phyloP scores from a whole-genome alignment of 2,113 vertebrate genomes.

The Hyperopisus bebe region DNA sequence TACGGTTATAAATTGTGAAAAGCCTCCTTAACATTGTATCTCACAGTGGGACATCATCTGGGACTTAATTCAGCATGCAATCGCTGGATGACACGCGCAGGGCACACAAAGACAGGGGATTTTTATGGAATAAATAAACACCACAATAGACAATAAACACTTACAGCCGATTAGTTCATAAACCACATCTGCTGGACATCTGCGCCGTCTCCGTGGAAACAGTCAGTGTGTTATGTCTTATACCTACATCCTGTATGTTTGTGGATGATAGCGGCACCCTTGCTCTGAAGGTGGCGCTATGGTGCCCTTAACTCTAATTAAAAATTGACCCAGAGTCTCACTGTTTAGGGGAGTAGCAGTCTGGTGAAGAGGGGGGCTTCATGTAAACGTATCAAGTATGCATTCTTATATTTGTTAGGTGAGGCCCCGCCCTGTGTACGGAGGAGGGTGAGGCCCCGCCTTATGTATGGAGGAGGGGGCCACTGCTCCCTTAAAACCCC shows the following conservation, averaged over 20 bases:
- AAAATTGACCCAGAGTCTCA: constrained; percentile 5
- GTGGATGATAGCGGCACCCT: not conserved
- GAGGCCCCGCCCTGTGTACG: too few species aligned
- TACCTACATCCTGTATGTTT: not conserved
- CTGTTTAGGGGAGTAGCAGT: constrained; percentile 20
- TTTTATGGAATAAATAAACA: constrained; percentile 13
- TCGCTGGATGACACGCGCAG: not conserved
- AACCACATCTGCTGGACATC: constrained; percentile 4
- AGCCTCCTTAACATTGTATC: not conserved
- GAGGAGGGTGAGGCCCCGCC: too few species aligned
- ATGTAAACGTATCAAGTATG: constrained; percentile 16
- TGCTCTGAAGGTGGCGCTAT: not conserved
- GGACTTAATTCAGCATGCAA: constrained; percentile 7
- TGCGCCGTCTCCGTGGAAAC: not conserved
- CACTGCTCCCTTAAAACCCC: not conserved
- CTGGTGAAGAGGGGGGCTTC: constrained; percentile 13
- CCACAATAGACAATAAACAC: not conserved
- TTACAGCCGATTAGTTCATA: not conserved
- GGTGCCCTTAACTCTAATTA: constrained; percentile 11
- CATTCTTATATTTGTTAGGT: not conserved
- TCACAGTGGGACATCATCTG: not conserved
- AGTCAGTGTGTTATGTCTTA: not conserved
- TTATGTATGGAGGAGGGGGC: too few species aligned
- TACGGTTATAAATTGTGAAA: not conserved
- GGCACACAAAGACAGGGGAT: not conserved